phyloP scores from a whole-genome alignment of 1,140 invertebrate genomes.

The Microvelia longipes region DNA sequence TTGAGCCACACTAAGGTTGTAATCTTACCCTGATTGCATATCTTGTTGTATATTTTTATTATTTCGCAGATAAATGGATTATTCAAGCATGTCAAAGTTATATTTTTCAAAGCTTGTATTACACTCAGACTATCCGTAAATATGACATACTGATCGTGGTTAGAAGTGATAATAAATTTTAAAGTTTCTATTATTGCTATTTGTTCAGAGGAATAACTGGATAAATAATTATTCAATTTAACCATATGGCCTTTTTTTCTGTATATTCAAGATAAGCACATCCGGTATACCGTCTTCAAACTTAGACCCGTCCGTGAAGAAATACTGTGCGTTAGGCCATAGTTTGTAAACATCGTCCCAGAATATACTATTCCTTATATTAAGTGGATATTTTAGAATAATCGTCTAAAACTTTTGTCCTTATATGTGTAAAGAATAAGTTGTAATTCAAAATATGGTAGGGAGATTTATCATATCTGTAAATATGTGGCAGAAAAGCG shows the following conservation, averaged over 20 bases:
- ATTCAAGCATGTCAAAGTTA: neutral
- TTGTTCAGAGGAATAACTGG: neutral
- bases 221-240: neutral
- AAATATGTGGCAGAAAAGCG: neutral
- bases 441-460: neutral
- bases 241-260: neutral
- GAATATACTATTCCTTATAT: neutral
- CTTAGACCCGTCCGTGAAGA: neutral
- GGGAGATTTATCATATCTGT: neutral
- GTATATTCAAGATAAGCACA: neutral
- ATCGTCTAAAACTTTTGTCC: neutral
- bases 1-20: neutral
- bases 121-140: neutral
- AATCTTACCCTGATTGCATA: neutral
- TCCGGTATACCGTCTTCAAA: neutral
- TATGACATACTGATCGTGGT: neutral
- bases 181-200: neutral
- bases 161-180: neutral
- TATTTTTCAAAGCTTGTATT: neutral
- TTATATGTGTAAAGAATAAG: neutral
- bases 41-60: neutral
- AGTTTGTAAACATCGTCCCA: neutral
- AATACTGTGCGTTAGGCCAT: neutral
- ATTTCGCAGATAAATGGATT: neutral
- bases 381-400: neutral